Evolutionary conservation across 2,888 invertebrate genomes (phyloP).

Genomic region (Epistrophella euchroma): DNA sequence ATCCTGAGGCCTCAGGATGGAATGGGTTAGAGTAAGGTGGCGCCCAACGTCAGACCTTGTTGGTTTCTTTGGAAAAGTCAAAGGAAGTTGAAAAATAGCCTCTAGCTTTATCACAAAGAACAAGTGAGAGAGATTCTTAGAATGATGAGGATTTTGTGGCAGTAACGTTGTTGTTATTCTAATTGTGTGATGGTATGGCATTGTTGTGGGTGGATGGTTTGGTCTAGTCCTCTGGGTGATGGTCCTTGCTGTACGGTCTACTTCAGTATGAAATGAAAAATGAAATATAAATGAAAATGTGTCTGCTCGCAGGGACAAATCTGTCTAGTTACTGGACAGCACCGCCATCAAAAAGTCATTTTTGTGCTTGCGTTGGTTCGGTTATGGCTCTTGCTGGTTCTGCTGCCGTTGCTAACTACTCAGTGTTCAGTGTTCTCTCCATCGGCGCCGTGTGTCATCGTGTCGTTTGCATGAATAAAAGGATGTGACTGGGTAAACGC

Average conservation of each 20-base stretch:
- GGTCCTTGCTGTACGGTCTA: not conserved
- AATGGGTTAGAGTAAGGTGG: constrained; percentile 2
- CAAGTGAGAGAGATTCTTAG: constrained; percentile 16
- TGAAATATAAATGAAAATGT: constrained; percentile 75
- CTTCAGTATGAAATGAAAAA: constrained; percentile 62
- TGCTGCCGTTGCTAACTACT: constrained; percentile 11
- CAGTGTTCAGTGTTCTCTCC: not conserved
- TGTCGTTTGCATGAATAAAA: constrained; percentile 69
- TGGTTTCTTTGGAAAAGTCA: constrained; percentile 39
- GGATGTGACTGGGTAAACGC: constrained; percentile 63
- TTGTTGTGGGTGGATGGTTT: constrained; percentile 3
- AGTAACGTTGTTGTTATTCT: constrained; percentile 51
- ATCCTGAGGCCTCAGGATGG: not conserved
- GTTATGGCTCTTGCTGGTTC: constrained; percentile 5
- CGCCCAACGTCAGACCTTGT: constrained; percentile 22
- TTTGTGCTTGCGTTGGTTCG: constrained; percentile 57
- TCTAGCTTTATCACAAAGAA: constrained; percentile 28
- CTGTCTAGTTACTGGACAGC: constrained; percentile 71
- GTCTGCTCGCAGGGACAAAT: constrained; percentile 67
- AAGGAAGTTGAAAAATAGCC: constrained; percentile 62
- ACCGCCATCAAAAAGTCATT: constrained; percentile 72
- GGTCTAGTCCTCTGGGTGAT: constrained; percentile 10
- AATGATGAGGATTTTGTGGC: constrained; percentile 28
- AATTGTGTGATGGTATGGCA: constrained; percentile 39
- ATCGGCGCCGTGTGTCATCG: constrained; percentile 8